Evolutionary conservation across 1,140 invertebrate species (phyloP), one percentile per base, ranked within the genome.

Genomic region (Nilaparvata lugens): DNA sequence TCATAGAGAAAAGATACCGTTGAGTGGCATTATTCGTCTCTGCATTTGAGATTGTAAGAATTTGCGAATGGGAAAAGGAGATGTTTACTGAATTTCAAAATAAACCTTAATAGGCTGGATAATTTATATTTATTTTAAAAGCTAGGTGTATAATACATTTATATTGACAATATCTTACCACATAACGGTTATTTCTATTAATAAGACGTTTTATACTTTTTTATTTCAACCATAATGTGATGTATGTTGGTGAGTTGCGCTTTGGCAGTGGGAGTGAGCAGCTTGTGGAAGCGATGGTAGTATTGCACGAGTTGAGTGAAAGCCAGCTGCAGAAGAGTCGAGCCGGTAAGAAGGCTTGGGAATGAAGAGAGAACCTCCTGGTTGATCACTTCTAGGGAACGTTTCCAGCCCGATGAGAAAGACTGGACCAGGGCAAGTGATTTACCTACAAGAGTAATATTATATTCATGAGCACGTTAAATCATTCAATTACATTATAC

Each of bases 201-300:
- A 77, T 86, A 89, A 73, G 86, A 92, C 67, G 83, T 94, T 82
- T 92, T 99, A 76, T 97, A 98, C 80, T 98, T 98, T 74, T 98
- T 99, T 43, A 99, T 91, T 80, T 99, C 96, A 2, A 98, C 93
- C 92, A 98, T 98, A 60, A 99, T 90, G 58, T 97, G 91, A 78
- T 99, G 97, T 71, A 98, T 97, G 73, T 98, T 98, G 0, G 97
- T 93, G 19, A 99, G 79, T 74, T 98, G 93, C 21, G 88, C 86
- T 65, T 91, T 81, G 4, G 87, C 86, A 70, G 89, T 87, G 4
- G 93, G 91, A 3, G 89, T 87, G n/a, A 99, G 73, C 28, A 98
- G 82, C 75, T 98, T 98, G 67, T 95, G 91, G 73, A 99, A 96
- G 64, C 95, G 82, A 74, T 98, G 92, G 75, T 99, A 98, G 78